Base-by-base conservation (phyloP, 1,140 invertebrate genomes). In the Drosophila yakuba region DNA sequence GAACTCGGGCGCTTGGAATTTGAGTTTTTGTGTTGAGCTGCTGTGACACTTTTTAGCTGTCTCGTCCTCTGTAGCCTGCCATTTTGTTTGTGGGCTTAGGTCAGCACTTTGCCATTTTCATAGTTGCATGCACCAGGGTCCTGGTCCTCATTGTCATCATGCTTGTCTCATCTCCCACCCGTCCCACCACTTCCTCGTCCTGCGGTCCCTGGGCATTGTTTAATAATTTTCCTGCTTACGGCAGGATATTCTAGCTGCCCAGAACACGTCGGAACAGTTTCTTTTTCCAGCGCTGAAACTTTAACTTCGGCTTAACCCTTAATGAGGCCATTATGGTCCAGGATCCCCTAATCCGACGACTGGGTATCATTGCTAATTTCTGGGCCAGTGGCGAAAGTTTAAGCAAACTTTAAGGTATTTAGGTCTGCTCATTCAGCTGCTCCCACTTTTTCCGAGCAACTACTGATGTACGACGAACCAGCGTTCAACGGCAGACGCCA, bases 161-260 rank as follows among this genome's bases (percentile, higher is more conserved):
- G 48, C 48, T 47, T 38, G 35, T 47, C 54, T 28, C 12, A 35
- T 15, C 47, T 4, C 1, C 20, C 20, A 20, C 20, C 20, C 20
- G 20, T 20, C 20, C 20, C 2, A 20, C 20, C 20, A 20, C 20
- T 20, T 20, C 23, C 35, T 23, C 23, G 35, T 39, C 20, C 35
- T 43, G 44, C 48, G 43, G 39, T 45, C 51, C 25, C 39, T 50
- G 50, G 66, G 83, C 83, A 88, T 86, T 86, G 82, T 88, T 88
- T 76, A 82, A 79, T 86, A 66, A 88, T 73, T 88, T 86, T 82
- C 59, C 79, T 86, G 82, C 75, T 72, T 64, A 72, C 36, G 44
- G 12, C 73, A 45, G 74, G 44, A 68, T 56, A 56, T 76, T 68
- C 39, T 63, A 56, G 50, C 32, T 62, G 28, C 64, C 41, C 44